Conservation (phyloP, 2,113 vertebrate genomes). For the Aix galericulata region DNA sequence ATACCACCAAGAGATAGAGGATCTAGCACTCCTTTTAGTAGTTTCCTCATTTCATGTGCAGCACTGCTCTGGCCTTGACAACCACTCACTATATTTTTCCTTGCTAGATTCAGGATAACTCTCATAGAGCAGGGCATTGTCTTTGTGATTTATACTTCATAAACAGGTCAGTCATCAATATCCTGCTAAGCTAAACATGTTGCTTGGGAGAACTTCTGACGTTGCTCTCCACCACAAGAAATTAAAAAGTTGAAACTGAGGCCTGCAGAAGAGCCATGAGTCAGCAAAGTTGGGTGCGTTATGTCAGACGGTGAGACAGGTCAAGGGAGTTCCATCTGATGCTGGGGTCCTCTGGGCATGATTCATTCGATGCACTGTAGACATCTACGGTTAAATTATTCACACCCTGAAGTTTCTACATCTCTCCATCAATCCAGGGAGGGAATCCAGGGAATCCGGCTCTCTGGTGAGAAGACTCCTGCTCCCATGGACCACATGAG, state of each 20-base stretch:
- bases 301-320: background rate
- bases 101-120: background rate
- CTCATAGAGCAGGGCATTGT: background rate
- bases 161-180: background rate
- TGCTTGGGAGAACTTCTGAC: background rate
- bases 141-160: background rate
- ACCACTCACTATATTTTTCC: background rate
- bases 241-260: background rate
- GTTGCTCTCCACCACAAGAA: background rate
- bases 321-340: background rate
- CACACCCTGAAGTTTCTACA: conserved; percentile 14
- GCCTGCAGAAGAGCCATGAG: background rate
- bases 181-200: background rate
- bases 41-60: background rate
- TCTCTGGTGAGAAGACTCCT: conserved; percentile 11
- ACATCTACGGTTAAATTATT: conserved; percentile 32
- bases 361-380: background rate
- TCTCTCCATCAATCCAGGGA: conserved; percentile 25
- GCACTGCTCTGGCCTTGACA: background rate
- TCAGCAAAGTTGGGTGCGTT: background rate
- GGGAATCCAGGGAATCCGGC: conserved; percentile 41
- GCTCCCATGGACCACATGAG: background rate
- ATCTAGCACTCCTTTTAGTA: background rate
- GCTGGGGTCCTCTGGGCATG: background rate
- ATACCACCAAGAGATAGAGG: background rate